These are phyloP conservation scores for Lethenteron camtschaticum DNA, from an alignment of 2,113 vertebrate genomes.

Conservation along the genomic window DNA sequence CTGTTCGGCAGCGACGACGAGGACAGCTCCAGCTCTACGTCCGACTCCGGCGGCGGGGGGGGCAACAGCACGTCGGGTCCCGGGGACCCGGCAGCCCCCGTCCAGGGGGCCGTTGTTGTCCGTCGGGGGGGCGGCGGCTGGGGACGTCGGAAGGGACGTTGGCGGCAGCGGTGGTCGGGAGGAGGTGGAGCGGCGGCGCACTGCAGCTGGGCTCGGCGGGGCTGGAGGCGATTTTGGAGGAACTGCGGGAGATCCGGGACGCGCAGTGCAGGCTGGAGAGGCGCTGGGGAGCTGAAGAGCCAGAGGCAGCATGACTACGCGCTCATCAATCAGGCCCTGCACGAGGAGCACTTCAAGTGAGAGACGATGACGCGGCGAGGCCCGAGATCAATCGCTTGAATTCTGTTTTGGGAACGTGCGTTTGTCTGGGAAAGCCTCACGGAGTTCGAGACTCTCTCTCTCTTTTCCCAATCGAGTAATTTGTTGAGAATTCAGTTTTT, in stretches of 20 bases:
- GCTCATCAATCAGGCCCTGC: constrained; percentile 91
- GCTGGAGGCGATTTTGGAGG: constrained; percentile 59
- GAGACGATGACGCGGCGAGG: too few relatives aligned
- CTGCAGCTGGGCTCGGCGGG: constrained; percentile 33
- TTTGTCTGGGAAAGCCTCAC: too few relatives aligned
- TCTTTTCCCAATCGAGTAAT: too few relatives aligned
- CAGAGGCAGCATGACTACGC: constrained; percentile 83
- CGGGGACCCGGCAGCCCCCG: too few relatives aligned
- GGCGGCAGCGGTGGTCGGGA: constrained; percentile 18
- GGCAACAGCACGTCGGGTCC: constrained; percentile 45
- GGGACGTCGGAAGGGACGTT: too few relatives aligned
- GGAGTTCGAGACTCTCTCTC: too few relatives aligned
- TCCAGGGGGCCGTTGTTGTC: too few relatives aligned
- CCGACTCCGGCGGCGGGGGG: constrained; percentile 37
- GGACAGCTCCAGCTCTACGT: constrained; percentile 61
- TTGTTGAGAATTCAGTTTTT: too few relatives aligned
- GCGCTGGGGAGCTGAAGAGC: constrained; percentile 72
- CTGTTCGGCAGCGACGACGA: constrained; percentile 91
- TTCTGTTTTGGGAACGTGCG: too few relatives aligned
- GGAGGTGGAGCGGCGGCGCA: constrained; percentile 33
- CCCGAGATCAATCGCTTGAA: too few relatives aligned
- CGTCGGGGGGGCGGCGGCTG: too few relatives aligned
- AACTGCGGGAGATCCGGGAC: constrained; percentile 74
- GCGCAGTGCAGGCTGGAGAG: constrained; percentile 76
- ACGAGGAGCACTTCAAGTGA: constrained; percentile 78